Evolutionary conservation across 1,140 invertebrate species (phyloP), one percentile per base, ranked within the genome.

Genomic region (Hesperophylax magnus): DNA sequence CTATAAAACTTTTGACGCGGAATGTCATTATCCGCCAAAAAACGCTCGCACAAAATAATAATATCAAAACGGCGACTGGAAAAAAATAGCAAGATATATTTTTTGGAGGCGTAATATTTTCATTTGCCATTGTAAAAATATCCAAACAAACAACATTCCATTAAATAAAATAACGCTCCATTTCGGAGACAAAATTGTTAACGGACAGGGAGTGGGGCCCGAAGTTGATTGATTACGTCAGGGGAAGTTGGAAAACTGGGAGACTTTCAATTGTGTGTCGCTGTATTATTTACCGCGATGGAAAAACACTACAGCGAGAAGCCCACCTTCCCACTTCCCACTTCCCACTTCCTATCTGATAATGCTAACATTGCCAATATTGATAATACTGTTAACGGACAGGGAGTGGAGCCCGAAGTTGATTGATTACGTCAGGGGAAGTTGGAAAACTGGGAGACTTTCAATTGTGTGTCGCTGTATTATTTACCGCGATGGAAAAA

Each of bases 401-500:
- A 11, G 34, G 65, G 27, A 47, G 65, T 22, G 34, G 15, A 69
- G 17, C 34, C 34, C 65, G 65, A 47, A 69, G n/a, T 52, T 69
- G 65, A 69, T 69, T 69, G 65, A 69, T 39, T 69, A 69, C 65
- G 34, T 3, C 14, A 20, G 61, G 61, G 61, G 24, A 24, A 39
- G 39, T 39, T 24, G 52, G n/a, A 15, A 3, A 34, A 22, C 61
- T 24, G 53, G 52, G 22, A 24, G 17, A 76, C 58, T 54, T 76
- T 76, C 27, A 76, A 54, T 76, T 58, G 53, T 76, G 24, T 58
- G 24, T 20, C 20, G 56, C 39, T 53, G 71, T 52, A 60, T 76
- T 76, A 76, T 60, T 27, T 60, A 24, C 20, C 56, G 58, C 22
- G 20, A 76, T 58, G 24, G 54, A 24, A 72, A 20, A 54, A 52